Base-by-base conservation (phyloP, 2,888 invertebrate genomes). In the Iphiclides podalirius region DNA sequence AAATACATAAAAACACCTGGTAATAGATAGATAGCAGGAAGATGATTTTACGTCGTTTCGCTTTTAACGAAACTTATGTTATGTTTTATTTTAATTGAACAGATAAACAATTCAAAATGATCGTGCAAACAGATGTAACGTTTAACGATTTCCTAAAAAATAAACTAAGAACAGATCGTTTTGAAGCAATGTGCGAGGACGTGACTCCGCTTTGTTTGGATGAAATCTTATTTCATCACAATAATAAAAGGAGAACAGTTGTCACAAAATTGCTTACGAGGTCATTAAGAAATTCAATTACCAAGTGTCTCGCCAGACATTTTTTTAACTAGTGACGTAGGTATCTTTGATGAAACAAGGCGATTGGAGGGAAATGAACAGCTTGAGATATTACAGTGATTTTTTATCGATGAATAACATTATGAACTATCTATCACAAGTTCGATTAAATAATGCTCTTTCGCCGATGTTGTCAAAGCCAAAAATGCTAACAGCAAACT, bases 141-240 rank as follows among this genome's bases (percentile, higher is more conserved):
- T n/a, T n/a, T n/a, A n/a, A n/a, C n/a, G n/a, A n/a, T n/a, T n/a
- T n/a, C n/a, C n/a, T n/a, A n/a, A n/a, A n/a, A n/a, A n/a, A n/a
- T n/a, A n/a, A n/a, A n/a, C n/a, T n/a, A n/a, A n/a, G n/a, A n/a
- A n/a, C 8, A 26, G 13, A 33, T 38, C 13, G 39, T 33, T 31
- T 33, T 23, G 38, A 20, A 12, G 46, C 48, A 31, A 42, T 20
- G 37, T 15, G 37, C 36, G n/a, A n/a, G n/a, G 16, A 42, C 48
- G 48, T 42, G 48, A 37, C 31, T 23, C 12, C 13, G 34, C 17
- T 37, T 42, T 41, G 36, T 41, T 41, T 47, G 26, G 37, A 31
- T 42, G 13, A 14, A 36, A 42, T 23, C 11, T 31, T 12, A 39
- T n/a, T 40, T 6, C 6, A 8, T 20, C 33, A 14, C 11, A 16